phyloP scores from a whole-genome alignment of 2,797 vertebrate genomes.

The Cheirogaleus major region DNA sequence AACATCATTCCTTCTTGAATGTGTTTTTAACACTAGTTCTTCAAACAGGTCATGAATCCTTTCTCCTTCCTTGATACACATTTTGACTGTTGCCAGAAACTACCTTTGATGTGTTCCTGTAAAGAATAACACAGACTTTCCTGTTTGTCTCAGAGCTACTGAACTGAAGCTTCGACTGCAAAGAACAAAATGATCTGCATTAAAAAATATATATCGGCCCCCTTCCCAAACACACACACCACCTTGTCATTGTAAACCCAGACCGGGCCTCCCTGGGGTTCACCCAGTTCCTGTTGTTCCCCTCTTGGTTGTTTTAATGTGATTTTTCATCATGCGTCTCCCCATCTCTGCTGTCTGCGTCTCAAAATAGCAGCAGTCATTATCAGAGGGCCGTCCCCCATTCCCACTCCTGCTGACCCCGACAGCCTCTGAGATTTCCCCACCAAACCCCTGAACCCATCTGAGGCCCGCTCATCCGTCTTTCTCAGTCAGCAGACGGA shows the following conservation, averaged over 20 bases:
- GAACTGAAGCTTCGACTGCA: conserved; percentile 39
- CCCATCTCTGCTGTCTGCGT: conserved; percentile 26
- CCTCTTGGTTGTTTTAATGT: neutral
- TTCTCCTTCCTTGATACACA: conserved; percentile 75
- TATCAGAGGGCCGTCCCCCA: neutral
- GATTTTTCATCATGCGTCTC: conserved; percentile 26
- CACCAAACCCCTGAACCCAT: conserved; percentile 14
- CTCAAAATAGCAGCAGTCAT: conserved; percentile 64
- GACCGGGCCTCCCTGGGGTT: neutral
- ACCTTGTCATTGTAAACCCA: neutral
- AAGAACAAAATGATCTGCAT: conserved; percentile 61
- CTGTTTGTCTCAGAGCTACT: conserved; percentile 73
- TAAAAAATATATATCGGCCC: conserved; percentile 22
- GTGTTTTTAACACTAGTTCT: conserved; percentile 75
- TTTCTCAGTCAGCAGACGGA: conserved; percentile 29
- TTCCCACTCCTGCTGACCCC: neutral
- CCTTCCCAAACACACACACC: neutral
- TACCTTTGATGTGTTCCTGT: conserved; percentile 73
- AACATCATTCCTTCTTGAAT: conserved; percentile 70
- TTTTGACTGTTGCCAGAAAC: conserved; percentile 72
- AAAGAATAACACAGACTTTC: conserved; percentile 77
- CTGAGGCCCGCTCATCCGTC: neutral
- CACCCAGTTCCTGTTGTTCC: neutral
- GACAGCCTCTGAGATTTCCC: neutral
- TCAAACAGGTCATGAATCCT: conserved; percentile 80